phyloP scores from a whole-genome alignment of 1,140 invertebrate species.

The Trinorchestia longiramus region DNA sequence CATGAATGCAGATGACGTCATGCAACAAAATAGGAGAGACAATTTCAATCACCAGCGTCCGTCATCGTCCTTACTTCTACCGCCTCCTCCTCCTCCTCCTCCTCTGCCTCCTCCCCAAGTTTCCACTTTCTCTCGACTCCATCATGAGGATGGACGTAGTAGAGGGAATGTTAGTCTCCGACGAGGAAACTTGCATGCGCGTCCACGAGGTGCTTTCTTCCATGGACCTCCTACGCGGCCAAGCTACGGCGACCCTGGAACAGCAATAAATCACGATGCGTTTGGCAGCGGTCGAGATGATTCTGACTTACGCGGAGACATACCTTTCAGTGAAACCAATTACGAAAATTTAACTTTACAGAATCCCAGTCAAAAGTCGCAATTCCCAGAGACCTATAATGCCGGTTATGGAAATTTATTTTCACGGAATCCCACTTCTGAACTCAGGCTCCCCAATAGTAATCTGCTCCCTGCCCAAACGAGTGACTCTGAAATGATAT shows the following conservation, averaged over 20 bases:
- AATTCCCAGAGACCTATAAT: no score
- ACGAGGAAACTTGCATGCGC: not conserved
- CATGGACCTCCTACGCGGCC: not conserved
- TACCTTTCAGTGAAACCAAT: not conserved
- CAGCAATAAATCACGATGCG: not conserved
- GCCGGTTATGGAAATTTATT: not conserved
- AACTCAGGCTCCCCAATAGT: not conserved
- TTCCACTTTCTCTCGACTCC: not conserved
- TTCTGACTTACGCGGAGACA: not conserved
- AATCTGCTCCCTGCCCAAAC: not conserved
- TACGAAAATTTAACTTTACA: no score
- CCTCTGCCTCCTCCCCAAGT: not conserved
- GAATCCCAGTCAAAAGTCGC: no score
- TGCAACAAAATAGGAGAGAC: not conserved
- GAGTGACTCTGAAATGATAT: not conserved
- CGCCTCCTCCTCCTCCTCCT: not conserved
- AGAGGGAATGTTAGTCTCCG: not conserved
- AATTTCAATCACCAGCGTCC: not conserved
- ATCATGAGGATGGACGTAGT: not conserved
- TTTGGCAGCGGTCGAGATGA: not conserved
- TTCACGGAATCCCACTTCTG: not conserved
- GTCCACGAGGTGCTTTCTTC: not conserved
- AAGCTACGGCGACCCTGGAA: not conserved
- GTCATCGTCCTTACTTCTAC: not conserved
- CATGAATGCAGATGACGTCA: not conserved